phyloP scores from a whole-genome alignment of 2,113 vertebrate species.

The Tragelaphus strepsiceros region DNA sequence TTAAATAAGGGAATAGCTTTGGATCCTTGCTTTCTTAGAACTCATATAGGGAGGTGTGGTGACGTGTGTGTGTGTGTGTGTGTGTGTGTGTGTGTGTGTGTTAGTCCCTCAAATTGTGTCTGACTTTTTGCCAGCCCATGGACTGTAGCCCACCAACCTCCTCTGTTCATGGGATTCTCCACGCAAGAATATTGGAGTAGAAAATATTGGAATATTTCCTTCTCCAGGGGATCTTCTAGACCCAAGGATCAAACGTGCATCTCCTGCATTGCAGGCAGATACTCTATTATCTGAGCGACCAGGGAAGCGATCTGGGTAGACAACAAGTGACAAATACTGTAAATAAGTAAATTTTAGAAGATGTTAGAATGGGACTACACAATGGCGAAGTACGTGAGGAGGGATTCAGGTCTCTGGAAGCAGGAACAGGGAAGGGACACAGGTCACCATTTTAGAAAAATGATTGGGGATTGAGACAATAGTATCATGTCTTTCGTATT shows the following conservation, averaged over 20 bases:
- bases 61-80: background rate
- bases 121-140: background rate
- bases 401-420: background rate
- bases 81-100: background rate
- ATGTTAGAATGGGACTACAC: background rate
- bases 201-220: background rate
- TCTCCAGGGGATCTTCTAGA: background rate
- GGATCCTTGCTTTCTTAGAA: background rate
- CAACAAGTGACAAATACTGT: background rate
- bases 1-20: background rate
- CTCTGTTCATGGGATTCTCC: background rate
- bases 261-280: accelerated
- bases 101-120: background rate
- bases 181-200: background rate
- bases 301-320: background rate
- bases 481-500: background rate
- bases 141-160: background rate
- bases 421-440: too few species aligned
- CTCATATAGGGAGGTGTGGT: background rate
- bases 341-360: background rate
- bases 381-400: background rate
- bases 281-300: background rate
- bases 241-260: background rate
- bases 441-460: background rate
- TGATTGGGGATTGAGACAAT: background rate